phyloP scores from a whole-genome alignment of 2,113 vertebrate species.

The Cyprinus carpio region DNA sequence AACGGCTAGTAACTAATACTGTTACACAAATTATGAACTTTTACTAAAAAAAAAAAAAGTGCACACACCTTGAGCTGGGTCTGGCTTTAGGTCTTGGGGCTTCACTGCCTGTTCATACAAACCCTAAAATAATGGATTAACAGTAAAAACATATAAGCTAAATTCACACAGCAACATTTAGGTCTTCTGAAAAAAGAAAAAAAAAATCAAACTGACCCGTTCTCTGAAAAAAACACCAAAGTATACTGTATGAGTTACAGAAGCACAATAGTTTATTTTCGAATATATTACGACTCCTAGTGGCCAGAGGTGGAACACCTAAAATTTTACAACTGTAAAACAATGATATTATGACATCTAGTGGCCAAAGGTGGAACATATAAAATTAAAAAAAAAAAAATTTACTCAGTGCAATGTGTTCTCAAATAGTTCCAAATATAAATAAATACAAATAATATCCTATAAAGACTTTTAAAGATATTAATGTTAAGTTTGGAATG shows the following conservation, averaged over 20 bases:
- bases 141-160: neutral
- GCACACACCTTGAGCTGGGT: conserved; percentile 76
- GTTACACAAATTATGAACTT: neutral
- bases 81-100: conserved; percentile 70
- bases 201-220: neutral
- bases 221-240: neutral
- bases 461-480: neutral
- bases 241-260: too few species aligned
- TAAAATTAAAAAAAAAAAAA: neutral
- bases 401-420: too few species aligned
- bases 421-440: neutral
- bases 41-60: neutral
- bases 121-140: conserved; percentile 71
- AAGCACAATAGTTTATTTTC: neutral
- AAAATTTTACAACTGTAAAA: neutral
- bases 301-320: neutral
- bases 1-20: neutral
- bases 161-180: neutral
- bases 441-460: neutral
- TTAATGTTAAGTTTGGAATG: neutral
- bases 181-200: neutral
- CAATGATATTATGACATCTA: conserved; percentile 40
- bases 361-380: neutral
- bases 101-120: conserved; percentile 73
- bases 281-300: conserved; percentile 42